Base-by-base conservation (phyloP, 2,113 vertebrate genomes). In the Tringa solitaria region DNA sequence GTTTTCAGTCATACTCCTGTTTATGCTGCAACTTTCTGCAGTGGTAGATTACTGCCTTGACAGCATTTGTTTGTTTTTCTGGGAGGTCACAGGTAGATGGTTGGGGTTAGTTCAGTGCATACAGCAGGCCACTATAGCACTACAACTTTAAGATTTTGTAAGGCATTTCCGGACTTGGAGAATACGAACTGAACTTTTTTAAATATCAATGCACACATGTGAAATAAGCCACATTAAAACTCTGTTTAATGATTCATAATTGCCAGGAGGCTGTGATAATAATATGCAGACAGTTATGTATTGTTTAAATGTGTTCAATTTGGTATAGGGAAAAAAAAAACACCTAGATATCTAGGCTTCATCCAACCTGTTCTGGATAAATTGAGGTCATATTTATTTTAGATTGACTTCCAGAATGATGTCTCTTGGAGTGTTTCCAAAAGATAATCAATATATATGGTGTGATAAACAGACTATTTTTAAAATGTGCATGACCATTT, bases 381-480 rank as follows among this genome's bases (percentile, higher is more conserved):
- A 89, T 43, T 91, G 53, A 87, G 81, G 67, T 87, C 84, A n/a
- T 76, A 61, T 61, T 89, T 90, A 83, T 61, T 85, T 93, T 37
- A 85, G 53, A 76, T 21, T 77, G 87, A 63, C 57, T 94, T 76
- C 37, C 23, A 88, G 69, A 88, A 87, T 83, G 24, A 59, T 76
- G 78, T 48, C 45, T 83, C 43, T 91, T 79, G 82, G 85, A 80
- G 20, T 14, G 8, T 65, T 94, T 80, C 93, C 89, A 94, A 79
- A 83, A 72, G 28, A 8, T 69, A 91, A 92, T 96, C 96, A 59
- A 97, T 97, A 91, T 46, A 79, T 30, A 56, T 69, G 24, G n/a
- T 85, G 87, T 89, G 84, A 85, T 70, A 73, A 72, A 54, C 70
- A 87, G 65, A 16, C 78, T 87, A 53, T 80, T 95, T 87, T 88